Evolutionary conservation across 2,888 invertebrate genomes (phyloP), one percentile per base, ranked within the genome.

Genomic region (Conops quadrifasciatus): DNA sequence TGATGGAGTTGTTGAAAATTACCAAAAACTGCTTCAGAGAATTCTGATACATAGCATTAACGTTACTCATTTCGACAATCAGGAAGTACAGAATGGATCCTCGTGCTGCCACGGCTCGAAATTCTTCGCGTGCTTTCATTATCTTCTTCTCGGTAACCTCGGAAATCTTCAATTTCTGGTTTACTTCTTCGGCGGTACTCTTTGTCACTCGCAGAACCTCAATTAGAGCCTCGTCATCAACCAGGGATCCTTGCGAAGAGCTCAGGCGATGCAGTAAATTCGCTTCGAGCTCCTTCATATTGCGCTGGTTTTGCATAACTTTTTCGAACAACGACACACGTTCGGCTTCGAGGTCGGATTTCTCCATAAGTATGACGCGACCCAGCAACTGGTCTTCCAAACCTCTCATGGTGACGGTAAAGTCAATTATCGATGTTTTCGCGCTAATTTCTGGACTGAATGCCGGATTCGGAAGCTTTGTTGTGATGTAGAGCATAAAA

Each of bases 401-500:
- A 13, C 98, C 97, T 81, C 94, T 91, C 93, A 96, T 96, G 2
- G 98, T 98, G 1, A 98, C 98, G 1, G 98, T 98, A 82, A 98
- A 98, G 84, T 98, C 97, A 78, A 98, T 97, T 70, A 98, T 96
- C 0, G 97, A 95, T 0, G 97, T 97, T 84, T 96, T 96, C 0
- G 98, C 97, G 80, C 96, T 95, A 75, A 98, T 93, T 88, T 98
- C 98, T 0, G 98, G 98, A 16, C 97, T 96, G 85, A 97, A 98
- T 0, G 96, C 93, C 0, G 98, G 98, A 87, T 98, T 98, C 0
- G 96, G 95, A 69, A 98, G 86, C 86, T 98, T 98, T 0, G 98
- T 98, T 1, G 98, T 98, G 65, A 98, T 94, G 81, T 97, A 98
- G 3, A 98, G 87, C 92, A 94, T 93, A 82, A 98, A 98, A 0